Percentiles rank a stretch among this genome's conserved stretches.
Evolutionary conservation across 2,113 vertebrate genomes (phyloP).

Genomic region (Axis porcinus): DNA sequence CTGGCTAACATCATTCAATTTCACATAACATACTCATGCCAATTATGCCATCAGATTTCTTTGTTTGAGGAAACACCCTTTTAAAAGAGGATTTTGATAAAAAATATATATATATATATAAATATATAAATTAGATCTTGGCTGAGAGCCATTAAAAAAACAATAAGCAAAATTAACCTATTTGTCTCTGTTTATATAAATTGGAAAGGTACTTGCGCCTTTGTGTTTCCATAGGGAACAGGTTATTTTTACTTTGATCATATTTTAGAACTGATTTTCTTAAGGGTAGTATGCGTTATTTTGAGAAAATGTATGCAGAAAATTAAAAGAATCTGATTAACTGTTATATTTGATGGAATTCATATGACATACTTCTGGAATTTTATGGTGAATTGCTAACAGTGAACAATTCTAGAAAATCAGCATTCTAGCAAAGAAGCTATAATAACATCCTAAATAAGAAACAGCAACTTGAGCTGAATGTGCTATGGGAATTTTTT

Average conservation of each 20-base stretch:
- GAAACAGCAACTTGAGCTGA: slow-evolving; percentile 42
- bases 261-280: slow-evolving; percentile 59
- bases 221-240: slow-evolving; percentile 27
- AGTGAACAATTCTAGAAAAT: slow-evolving; percentile 57
- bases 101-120: background rate
- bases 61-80: slow-evolving; percentile 49
- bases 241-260: slow-evolving; percentile 54
- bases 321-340: slow-evolving; percentile 66
- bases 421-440: slow-evolving; percentile 41
- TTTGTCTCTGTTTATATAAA: slow-evolving; percentile 61
- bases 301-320: slow-evolving; percentile 62
- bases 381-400: slow-evolving; percentile 58
- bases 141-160: slow-evolving; percentile 7
- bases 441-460: slow-evolving; percentile 37
- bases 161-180: slow-evolving; percentile 56
- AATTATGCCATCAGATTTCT: background rate
- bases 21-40: slow-evolving; percentile 28
- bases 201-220: slow-evolving; percentile 9
- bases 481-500: background rate
- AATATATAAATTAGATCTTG: background rate
- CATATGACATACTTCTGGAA: slow-evolving; percentile 44
- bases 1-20: background rate
- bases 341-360: slow-evolving; percentile 49
- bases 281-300: slow-evolving; percentile 53
- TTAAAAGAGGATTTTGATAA: slow-evolving; percentile 23